Base-by-base conservation (phyloP, 1,140 invertebrate species). In the Ceratitis capitata region DNA sequence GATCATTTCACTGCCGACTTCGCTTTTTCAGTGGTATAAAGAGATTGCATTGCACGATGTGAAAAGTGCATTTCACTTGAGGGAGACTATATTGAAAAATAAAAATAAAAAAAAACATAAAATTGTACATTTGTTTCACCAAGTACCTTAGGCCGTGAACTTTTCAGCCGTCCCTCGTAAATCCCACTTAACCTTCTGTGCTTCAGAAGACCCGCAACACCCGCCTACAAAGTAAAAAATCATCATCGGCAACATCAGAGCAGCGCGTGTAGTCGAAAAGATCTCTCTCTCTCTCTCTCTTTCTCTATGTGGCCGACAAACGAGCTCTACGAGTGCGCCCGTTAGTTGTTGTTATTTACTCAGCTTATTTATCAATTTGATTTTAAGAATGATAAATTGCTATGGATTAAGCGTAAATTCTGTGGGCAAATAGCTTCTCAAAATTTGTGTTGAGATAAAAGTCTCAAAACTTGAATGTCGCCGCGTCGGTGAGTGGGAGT, bases 341-440 rank as follows among this genome's bases (percentile, higher is more conserved):
- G 26, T 35, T 29, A 69, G 29, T 69, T 69, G 39, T 69, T 69
- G 29, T 69, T 69, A 69, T 69, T 69, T 32, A 35, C 61, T 39
- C 61, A 69, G 61, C 78, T 51, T 82, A 47, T 51, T 82, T 82
- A 82, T 82, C 78, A 82, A 82, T 82, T 49, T 47, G 78, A 82
- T 82, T 45, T 82, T 82, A 82, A 82, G 78, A 82, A 82, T 82
- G 78, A 82, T 82, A 82, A 82, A 82, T 82, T 82, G 78, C 42
- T 82, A 45, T 47, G 78, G 78, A 82, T 82, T 82, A 82, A 42
- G n/a, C n/a, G 42, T 69, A 69, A 69, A 69, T 61, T 61, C 58
- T 61, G 26, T 2, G 14, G 26, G 58, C 29, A 61, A 61, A 61
- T 61, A 61, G 29, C 58, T 32, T 61, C 58, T 61, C 58, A 29